Conservation (phyloP, 2,888 invertebrate species). For the Dendrolimus pini region DNA sequence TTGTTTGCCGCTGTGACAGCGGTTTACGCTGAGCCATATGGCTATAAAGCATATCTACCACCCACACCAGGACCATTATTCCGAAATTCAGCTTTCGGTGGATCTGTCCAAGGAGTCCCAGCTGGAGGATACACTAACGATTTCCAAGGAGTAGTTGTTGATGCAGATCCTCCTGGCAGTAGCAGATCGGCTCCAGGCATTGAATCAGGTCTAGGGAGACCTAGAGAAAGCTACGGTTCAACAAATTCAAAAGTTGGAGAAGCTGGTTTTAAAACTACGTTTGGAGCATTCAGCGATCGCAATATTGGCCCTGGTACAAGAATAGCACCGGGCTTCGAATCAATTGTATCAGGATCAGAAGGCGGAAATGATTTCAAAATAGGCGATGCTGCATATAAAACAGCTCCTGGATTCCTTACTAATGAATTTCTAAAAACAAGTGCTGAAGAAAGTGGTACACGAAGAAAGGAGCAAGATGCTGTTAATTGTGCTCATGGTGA, state of each 20-base stretch:
- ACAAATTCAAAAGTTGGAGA: slow-evolving; percentile 59
- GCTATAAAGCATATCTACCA: slow-evolving; percentile 52
- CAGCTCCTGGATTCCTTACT: slow-evolving; percentile 11
- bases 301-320: slow-evolving; percentile 7
- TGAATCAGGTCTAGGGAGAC: slow-evolving; percentile 45
- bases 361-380: not conserved
- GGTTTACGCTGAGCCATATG: slow-evolving; percentile 53
- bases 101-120: slow-evolving; percentile 26
- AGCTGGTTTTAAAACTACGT: slow-evolving; percentile 46
- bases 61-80: slow-evolving; percentile 26
- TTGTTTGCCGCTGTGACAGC: slow-evolving; percentile 51
- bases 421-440: not conserved
- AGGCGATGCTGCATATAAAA: slow-evolving; percentile 2
- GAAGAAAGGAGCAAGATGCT: too few species aligned
- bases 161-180: slow-evolving; percentile 52
- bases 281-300: slow-evolving; percentile 22
- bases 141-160: slow-evolving; percentile 60
- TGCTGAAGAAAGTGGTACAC: not conserved
- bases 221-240: slow-evolving; percentile 56
- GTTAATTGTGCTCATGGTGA: too few species aligned
- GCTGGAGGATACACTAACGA: slow-evolving; percentile 54
- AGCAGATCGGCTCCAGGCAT: slow-evolving; percentile 38
- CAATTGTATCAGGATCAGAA: not conserved
- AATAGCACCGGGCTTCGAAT: slow-evolving; percentile 12
- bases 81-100: slow-evolving; percentile 1